These are phyloP conservation scores for Pherbina coryleti DNA, from an alignment of 2,888 invertebrate genomes.

Conservation along the genomic window DNA sequence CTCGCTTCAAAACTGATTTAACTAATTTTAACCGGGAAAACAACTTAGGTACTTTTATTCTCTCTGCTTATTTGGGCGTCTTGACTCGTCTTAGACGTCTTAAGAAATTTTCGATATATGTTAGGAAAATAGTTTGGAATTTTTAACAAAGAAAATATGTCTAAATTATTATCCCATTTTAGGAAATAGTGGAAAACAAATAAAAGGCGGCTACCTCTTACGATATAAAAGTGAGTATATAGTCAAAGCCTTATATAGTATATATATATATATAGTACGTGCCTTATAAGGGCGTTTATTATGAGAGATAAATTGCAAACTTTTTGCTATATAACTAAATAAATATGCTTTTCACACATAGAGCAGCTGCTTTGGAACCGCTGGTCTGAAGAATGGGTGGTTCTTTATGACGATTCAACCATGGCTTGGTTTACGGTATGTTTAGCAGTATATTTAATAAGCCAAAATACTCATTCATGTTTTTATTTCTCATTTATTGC, in stretches of 20 bases:
- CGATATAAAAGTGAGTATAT: slow-evolving; percentile 83
- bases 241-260: too few species aligned
- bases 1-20: too few species aligned
- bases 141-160: not conserved
- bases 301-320: too few species aligned
- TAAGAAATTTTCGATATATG: too few species aligned
- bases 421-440: slow-evolving; percentile 86
- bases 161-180: slow-evolving; percentile 57
- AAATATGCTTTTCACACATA: slow-evolving; percentile 64
- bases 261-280: not conserved
- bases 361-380: slow-evolving; percentile 83
- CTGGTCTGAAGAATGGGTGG: slow-evolving; percentile 89
- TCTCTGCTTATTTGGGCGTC: too few species aligned
- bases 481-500: not conserved
- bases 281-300: not conserved
- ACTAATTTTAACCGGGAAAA: too few species aligned
- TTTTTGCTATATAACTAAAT: not conserved
- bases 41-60: too few species aligned
- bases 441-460: not conserved
- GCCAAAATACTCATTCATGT: not conserved
- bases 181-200: slow-evolving; percentile 77
- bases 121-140: slow-evolving; percentile 44
- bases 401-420: slow-evolving; percentile 86
- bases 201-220: slow-evolving; percentile 82
- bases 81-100: too few species aligned